Base-by-base conservation (phyloP, 2,888 invertebrate species). In the Eugnorisma glareosa region DNA sequence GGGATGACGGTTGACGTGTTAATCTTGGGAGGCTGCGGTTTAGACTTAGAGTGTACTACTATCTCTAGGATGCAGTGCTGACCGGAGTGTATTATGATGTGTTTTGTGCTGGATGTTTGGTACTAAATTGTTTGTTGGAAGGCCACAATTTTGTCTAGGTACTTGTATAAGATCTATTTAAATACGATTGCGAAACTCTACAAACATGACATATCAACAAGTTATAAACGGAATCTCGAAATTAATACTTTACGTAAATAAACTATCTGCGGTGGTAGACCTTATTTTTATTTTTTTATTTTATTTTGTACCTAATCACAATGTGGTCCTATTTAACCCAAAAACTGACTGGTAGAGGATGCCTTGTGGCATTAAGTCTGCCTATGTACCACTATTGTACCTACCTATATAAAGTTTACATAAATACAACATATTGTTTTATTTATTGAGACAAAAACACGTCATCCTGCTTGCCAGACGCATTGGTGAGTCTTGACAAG, bases 1-100 rank as follows among this genome's bases (percentile, higher is more conserved):
- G 21, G 70, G 79, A 69, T 81, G 28, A 63, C 54, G 71, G 67
- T 69, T 77, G 87, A 87, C 79, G 67, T 67, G 73, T 31, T 80
- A 82, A 89, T 81, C 77, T 69, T 37, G 24, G 45, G 61, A 24
- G n/a, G 37, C 64, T 40, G 77, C 43, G 76, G 75, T 71, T 79
- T 61, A 51, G 75, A 31, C 51, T 67, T 35, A 21, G 13, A 7
- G 18, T 57, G 45, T 45, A 67, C 59, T 77, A 73, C 63, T 77
- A 86, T 84, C 74, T 69, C 54, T 71, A 61, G 31, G 61, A 48
- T 24, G 67, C 83, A 86, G 73, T 70, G 31, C 31, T 63, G 73
- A 69, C 51, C 63, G 66, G 4, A 1, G 35, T n/a, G 4, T 40
- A n/a, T 40, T 35, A 24, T 18, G 28, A 28, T 73, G 13, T 31